These are phyloP conservation scores for Cryptosula pallasiana DNA, from an alignment of 2,888 invertebrate species.

Conservation along the genomic window DNA sequence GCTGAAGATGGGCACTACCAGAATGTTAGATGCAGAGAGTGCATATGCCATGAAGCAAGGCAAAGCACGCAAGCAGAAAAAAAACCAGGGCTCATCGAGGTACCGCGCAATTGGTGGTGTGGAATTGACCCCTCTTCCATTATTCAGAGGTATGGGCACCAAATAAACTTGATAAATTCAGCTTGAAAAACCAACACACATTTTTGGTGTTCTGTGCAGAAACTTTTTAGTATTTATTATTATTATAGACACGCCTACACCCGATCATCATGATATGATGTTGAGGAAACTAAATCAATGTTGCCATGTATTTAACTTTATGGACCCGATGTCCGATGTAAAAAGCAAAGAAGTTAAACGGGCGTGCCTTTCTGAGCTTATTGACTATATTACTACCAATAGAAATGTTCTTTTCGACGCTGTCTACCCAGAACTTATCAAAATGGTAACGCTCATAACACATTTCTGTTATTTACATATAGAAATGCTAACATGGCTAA, in stretches of 20 bases:
- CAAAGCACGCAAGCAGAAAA: constrained; percentile 80
- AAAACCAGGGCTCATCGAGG: constrained; percentile 96
- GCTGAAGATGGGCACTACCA: constrained; percentile 26
- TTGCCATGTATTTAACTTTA: constrained; percentile 97
- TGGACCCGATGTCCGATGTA: constrained; percentile 90
- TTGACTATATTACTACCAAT: constrained; percentile 86
- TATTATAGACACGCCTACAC: constrained; percentile 59
- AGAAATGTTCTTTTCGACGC: constrained; percentile 92
- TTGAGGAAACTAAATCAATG: constrained; percentile 96
- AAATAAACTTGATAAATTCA: too few relatives aligned
- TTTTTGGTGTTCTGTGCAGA: too few relatives aligned
- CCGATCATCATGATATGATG: constrained; percentile 92
- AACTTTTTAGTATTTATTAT: not conserved
- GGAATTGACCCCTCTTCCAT: not conserved
- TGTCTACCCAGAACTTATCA: constrained; percentile 95
- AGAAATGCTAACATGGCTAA: too few relatives aligned
- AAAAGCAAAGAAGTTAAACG: constrained; percentile 99
- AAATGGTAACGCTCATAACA: constrained; percentile 91
- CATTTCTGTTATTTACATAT: too few relatives aligned
- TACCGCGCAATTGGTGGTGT: constrained; percentile 62
- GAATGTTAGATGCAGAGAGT: constrained; percentile 79
- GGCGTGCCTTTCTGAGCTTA: constrained; percentile 91
- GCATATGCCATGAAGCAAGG: not conserved
- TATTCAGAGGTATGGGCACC: not conserved
- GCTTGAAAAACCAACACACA: too few relatives aligned